Base-by-base conservation (phyloP, 2,797 vertebrate genomes). In the Tapera naevia region DNA sequence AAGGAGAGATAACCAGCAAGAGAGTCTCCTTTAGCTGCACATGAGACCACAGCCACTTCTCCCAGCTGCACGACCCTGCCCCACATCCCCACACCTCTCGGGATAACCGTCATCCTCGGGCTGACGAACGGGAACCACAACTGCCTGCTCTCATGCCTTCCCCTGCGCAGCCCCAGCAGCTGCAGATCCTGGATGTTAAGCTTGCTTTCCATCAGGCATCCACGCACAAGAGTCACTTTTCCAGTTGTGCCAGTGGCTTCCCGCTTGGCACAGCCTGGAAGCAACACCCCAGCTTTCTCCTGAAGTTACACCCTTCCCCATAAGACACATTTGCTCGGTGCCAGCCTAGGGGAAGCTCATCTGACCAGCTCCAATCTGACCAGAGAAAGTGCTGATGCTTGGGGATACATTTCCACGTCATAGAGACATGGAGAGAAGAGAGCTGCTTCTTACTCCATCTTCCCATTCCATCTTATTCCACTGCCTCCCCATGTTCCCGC, bases 221-320 rank as follows among this genome's bases (percentile, higher is more conserved):
- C 81, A 56, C 1, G 0, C 75, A 51, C 43, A 8, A 16, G 85
- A 96, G 92, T 56, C 86, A 32, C 93, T 62, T 86, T 94, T 93
- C 91, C 94, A 92, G 94, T 88, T 32, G 78, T 46, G 76, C 85
- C 91, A 28, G 92, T 64, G 92, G 75, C 76, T 93, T 56, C 72
- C 66, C 6, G 11, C 41, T 62, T 32, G 81, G 81, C 82, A 45
- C 75, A 69, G 80, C 58, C 73, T 4, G 54, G 28, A 13, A 94
- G 54, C 54, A 78, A 15, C 91, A 62, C 25, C 75, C 57, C 73
- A 12, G 48, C 86, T 78, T 65, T 91, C 96, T 83, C 60, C 87
- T 16, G 45, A 28, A 58, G 87, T 66, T n/a, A 67, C 87, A 65
- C 89, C 94, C 91, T 80, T 83, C 69, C 62, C 91, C 10, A 2